Evolutionary conservation across 2,113 vertebrate genomes (phyloP), one percentile per base, ranked within the genome.

Genomic region (Dascyllus trimaculatus): DNA sequence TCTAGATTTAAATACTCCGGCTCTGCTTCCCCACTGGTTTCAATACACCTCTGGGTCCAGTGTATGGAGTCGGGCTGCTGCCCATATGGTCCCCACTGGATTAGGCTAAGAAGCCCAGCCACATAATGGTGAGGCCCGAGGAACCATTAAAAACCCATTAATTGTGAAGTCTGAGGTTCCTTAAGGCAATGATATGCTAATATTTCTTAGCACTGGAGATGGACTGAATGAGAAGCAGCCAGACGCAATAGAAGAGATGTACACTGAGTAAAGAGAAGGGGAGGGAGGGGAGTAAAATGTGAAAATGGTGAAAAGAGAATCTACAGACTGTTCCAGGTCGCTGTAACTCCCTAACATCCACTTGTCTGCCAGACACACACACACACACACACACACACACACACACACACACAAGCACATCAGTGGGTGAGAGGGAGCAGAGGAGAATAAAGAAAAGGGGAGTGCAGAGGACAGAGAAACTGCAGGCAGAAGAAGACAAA

Each of bases 131-230:
- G 85, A 80, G 88, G 89, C 90, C 68, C 63, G 18, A 75, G 82
- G 88, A 90, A 89, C 90, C 91, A 92, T 94, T 94, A 94, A 92
- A 93, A 93, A 89, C 58, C 85, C 85, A 94, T 93, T 93, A 92
- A 91, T 92, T 92, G 89, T 87, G 78, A 89, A 91, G 81, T 88
- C 63, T 75, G 82, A 91, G 78, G 80, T 85, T 88, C 84, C 90
- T 90, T 43, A 79, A 38, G 66, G 87, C 89, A 89, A 88, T 62
- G 80, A 83, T 90, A 93, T 94, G 91, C 90, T 93, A 92, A 93
- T 94, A 89, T 81, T 80, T 86, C 66, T 82, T 38, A 81, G 72
- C 71, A 65, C 57, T 19, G 46, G 84, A 81, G 78, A 91, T 53
- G 9, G 68, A 65, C 70, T 69, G 57, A 71, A 78, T 54, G 51